Base-by-base conservation (phyloP, 2,797 vertebrate genomes). In the Remorina albescens region DNA sequence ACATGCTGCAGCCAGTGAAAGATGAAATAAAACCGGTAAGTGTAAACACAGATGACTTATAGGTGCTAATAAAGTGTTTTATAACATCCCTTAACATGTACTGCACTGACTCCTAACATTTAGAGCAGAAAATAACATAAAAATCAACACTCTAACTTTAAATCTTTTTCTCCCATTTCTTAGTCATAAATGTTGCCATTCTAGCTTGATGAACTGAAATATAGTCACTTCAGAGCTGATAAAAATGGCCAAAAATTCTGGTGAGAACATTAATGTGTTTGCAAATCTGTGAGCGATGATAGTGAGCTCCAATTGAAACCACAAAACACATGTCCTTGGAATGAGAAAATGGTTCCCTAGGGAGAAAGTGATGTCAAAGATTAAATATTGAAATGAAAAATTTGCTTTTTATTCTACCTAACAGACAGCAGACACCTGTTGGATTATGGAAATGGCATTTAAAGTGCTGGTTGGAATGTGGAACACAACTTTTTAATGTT, bases 171-270 rank as follows among this genome's bases (percentile, higher is more conserved):
- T 46, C 8, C 9, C 4, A 12, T 4, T n/a, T 39, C 34, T 56
- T 26, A 21, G 18, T 49, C 25, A 10, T 23, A 34, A 16, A 10
- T 26, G n/a, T 30, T 50, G 23, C 37, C n/a, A 28, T 9, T 57
- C 7, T 5, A 44, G 21, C 61, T 36, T 55, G 16, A 72, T 37
- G 5, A 72, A 46, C 6, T 50, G 5, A 59, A 51, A 23, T 56
- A 36, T 46, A 59, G 30, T 12, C 25, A 25, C 44, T 65, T 28
- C n/a, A 34, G 4, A 4, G 46, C 21, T 21, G 42, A 6, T 36
- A 23, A 62, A 56, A 28, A 3, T 2, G 0, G 13, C 53, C 1
- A 21, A 50, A 71, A 54, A 41, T 6, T 0, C 4, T 13, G 8
- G 18, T 19, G 34, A 50, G 6, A 61, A 28, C 57, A 30, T 1